These are phyloP conservation scores for Nothobranchius furzeri DNA, from an alignment of 2,113 vertebrate species.

Conservation along the genomic window DNA sequence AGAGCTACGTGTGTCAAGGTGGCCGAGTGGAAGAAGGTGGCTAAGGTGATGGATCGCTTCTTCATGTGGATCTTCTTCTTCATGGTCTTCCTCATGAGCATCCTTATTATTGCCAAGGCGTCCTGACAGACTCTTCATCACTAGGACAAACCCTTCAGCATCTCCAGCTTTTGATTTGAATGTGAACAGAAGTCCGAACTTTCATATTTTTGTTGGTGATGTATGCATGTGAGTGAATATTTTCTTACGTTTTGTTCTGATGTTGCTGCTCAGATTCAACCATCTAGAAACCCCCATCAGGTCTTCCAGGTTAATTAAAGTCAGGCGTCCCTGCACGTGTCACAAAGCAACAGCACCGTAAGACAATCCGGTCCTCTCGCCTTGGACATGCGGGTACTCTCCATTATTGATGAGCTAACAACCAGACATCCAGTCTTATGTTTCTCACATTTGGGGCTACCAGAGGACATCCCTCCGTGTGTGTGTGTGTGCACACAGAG, in stretches of 20 bases:
- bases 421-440: slow-evolving; percentile 46
- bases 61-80: slow-evolving; percentile 99
- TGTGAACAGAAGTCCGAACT: not conserved
- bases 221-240: slow-evolving; percentile 6
- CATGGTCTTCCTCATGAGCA: slow-evolving; percentile 98
- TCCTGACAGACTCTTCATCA: slow-evolving; percentile 66
- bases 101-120: slow-evolving; percentile 91
- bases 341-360: slow-evolving; percentile 43
- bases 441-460: slow-evolving; percentile 45
- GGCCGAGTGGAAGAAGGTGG: slow-evolving; percentile 96
- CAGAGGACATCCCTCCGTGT: slow-evolving; percentile 7
- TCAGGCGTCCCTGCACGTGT: slow-evolving; percentile 50
- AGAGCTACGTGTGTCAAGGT: slow-evolving; percentile 87
- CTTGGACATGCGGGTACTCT: slow-evolving; percentile 61
- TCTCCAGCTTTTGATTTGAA: slow-evolving; percentile 8
- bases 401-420: slow-evolving; percentile 67
- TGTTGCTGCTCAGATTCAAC: slow-evolving; percentile 20
- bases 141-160: not conserved
- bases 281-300: slow-evolving; percentile 6
- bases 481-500: not conserved
- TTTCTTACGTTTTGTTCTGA: slow-evolving; percentile 16
- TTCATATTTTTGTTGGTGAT: slow-evolving; percentile 20
- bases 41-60: slow-evolving; percentile 98
- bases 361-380: slow-evolving; percentile 52
- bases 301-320: slow-evolving; percentile 33